Conservation (phyloP, 2,113 vertebrate genomes). For the Anhinga anhinga region DNA sequence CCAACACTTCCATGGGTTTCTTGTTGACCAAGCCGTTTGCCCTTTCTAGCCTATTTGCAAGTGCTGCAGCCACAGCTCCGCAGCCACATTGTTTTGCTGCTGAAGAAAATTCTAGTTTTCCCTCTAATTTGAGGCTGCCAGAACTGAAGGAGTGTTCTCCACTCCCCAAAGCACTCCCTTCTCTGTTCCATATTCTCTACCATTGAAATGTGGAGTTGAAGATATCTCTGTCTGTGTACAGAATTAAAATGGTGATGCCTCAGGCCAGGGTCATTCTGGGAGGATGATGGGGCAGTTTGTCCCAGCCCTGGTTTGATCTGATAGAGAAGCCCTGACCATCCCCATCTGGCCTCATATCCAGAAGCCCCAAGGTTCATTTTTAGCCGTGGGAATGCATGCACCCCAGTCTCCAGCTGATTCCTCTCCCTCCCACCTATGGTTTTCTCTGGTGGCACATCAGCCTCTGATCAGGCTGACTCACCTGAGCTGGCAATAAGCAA, state of each 20-base stretch:
- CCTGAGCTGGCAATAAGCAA: not conserved
- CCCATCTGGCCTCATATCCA: not conserved
- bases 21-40: not conserved
- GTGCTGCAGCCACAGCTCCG: not conserved
- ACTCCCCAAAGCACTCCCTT: not conserved
- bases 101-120: not conserved
- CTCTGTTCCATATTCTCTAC: not conserved
- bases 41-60: not conserved
- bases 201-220: not conserved
- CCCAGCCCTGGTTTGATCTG: not conserved
- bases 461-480: slow-evolving; percentile 14
- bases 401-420: not conserved
- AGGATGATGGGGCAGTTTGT: not conserved
- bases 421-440: not conserved
- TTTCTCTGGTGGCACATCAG: not conserved
- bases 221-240: not conserved
- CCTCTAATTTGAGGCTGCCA: not conserved
- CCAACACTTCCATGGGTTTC: not conserved
- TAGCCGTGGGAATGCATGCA: not conserved
- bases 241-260: not conserved
- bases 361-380: not conserved
- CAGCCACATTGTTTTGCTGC: not conserved
- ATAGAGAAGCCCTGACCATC: not conserved
- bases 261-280: not conserved
- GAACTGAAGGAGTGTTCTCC: not conserved